Base-by-base conservation (phyloP, 2,888 invertebrate genomes). In the Clivina fossor region DNA sequence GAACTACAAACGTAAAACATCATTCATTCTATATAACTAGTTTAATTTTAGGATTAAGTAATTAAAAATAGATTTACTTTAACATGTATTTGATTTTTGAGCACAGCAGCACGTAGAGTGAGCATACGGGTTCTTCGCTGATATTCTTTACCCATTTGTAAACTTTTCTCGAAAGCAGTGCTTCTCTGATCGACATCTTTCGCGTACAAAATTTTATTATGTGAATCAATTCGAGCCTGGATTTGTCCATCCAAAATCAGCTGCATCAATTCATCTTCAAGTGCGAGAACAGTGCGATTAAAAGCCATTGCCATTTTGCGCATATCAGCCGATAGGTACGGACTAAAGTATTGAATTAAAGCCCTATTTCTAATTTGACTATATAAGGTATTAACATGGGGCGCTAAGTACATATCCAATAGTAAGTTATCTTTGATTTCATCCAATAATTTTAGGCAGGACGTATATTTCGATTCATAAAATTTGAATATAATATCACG, bases 401-500 rank as follows among this genome's bases (percentile, higher is more conserved):
- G 92, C 28, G 97, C 96, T 74, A 99, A 86, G 78, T 97, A 98
- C 86, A 98, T 91, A 76, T 99, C 98, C 72, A 99, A 78, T 64
- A 95, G 79, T 64, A 99, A 81, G 76, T 93, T 94, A 75, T 97
- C 95, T 75, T 91, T 91, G 68, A 97, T 92, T 74, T 96, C 94
- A 71, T 94, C 93, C 62, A 98, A 77, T 65, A 95, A 77, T 73
- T 90, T 93, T 68, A 98, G 81, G 75, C 97, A 98, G 24, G 90
- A 90, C 48, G 93, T 96, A 77, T 99, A 99, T 74, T 95, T 96
- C 24, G 96, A 97, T 77, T 96, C 94, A 74, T 97, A 94, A 77
- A 99, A 99, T 78, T 94, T 94, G 76, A 94, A 91, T 67, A 98
- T 91, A 64, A 98, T 94, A 76, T 99, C 98, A 66, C 98, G 83